Evolutionary conservation across 2,888 invertebrate species (phyloP).

Genomic region (Chrysina gloriosa): DNA sequence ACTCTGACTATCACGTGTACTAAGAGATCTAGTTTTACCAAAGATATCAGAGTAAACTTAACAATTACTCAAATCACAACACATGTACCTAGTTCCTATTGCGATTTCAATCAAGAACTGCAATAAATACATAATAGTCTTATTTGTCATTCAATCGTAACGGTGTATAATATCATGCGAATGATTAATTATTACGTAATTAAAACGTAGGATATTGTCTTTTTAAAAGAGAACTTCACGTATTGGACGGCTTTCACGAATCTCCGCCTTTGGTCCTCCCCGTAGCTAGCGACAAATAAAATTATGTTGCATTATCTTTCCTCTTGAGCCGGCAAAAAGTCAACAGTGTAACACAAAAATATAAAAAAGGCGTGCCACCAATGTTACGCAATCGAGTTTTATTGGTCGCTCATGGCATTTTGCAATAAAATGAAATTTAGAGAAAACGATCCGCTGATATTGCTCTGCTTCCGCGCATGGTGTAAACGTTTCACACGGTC

Average conservation of each 20-base stretch:
- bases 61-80: too few species aligned
- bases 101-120: too few species aligned
- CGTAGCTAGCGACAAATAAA: slow-evolving; percentile 41
- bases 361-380: slow-evolving; percentile 31
- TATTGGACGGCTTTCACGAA: slow-evolving; percentile 40
- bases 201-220: slow-evolving; percentile 29
- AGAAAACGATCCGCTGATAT: slow-evolving; percentile 22
- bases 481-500: slow-evolving; percentile 28
- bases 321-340: slow-evolving; percentile 33
- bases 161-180: not conserved
- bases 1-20: too few species aligned
- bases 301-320: slow-evolving; percentile 40
- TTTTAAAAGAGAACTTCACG: slow-evolving; percentile 39
- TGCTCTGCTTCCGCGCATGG: slow-evolving; percentile 31
- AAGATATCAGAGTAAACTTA: too few species aligned
- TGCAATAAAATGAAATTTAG: slow-evolving; percentile 33
- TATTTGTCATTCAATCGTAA: too few species aligned
- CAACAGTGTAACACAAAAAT: slow-evolving; percentile 31
- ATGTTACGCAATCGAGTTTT: slow-evolving; percentile 25
- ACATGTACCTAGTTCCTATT: too few species aligned
- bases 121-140: too few species aligned
- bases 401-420: slow-evolving; percentile 23
- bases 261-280: slow-evolving; percentile 41
- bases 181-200: slow-evolving; percentile 12
- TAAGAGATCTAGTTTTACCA: too few species aligned